phyloP scores from a whole-genome alignment of 2,888 invertebrate genomes.

The Mimachlamys varia region DNA sequence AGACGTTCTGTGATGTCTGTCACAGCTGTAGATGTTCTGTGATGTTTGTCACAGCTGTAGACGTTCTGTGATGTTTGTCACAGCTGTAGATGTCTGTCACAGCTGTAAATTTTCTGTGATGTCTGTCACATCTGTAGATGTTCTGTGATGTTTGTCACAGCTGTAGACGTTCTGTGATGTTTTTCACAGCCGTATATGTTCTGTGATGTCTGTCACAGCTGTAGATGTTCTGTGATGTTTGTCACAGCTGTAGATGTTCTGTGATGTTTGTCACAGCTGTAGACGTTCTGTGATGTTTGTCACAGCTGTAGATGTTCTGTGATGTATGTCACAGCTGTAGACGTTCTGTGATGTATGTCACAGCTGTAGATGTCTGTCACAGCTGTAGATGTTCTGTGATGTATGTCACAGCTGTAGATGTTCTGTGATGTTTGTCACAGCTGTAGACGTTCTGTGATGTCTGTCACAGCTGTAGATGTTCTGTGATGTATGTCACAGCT shows the following conservation, averaged over 20 bases:
- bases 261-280: not conserved
- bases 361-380: not conserved
- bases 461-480: too few species aligned
- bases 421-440: not conserved
- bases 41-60: too few species aligned
- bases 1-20: too few species aligned
- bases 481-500: not conserved
- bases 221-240: not conserved
- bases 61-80: too few species aligned
- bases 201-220: not conserved
- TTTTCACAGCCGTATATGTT: not conserved
- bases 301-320: not conserved
- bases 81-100: too few species aligned
- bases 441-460: not conserved
- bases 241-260: not conserved
- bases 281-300: not conserved
- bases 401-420: not conserved
- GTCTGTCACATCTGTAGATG: not conserved
- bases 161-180: not conserved
- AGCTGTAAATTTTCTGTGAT: too few species aligned
- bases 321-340: not conserved
- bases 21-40: too few species aligned
- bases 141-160: not conserved
- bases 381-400: too few species aligned
- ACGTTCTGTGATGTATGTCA: not conserved